Evolutionary conservation across 2,888 invertebrate genomes (phyloP), one percentile per base, ranked within the genome.

Genomic region (Nomada ruficornis): DNA sequence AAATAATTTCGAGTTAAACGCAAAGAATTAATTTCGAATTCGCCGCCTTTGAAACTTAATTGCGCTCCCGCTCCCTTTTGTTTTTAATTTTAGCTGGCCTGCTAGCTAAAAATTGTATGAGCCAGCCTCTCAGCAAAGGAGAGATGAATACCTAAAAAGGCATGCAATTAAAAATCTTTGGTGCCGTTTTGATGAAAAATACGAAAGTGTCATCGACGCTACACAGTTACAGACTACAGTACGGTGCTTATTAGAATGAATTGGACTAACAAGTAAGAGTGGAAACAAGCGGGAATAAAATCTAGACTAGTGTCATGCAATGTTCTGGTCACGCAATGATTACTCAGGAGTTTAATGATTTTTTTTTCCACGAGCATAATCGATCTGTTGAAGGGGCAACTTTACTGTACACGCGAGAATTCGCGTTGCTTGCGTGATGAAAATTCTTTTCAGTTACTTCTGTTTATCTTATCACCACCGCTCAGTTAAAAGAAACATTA

Each of bases 311-410:
- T 13, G 18, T 5, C 64, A 23, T 9, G 23, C 47, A 47, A 15
- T 47, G 26, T 23, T 50, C 15, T n/a, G 55, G 73, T 77, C 82
- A 82, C 82, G 80, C 77, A 44, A 82, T 64, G 47, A 82, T 71
- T 63, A 52, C n/a, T 42, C 47, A 54, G 42, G 11, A 70, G 55
- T 64, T 67, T 77, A 83, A 77, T 67, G 81, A 81, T 71, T 81
- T 79, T 65, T 63, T 50, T 47, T 26, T 23, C 50, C 55, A 52
- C 29, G n/a, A 50, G 50, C 29, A 36, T 55, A 68, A 72, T 72
- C 80, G 64, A 76, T 62, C 64, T 62, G 60, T 65, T 11, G 23
- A 11, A 11, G 70, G 10, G 47, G 9, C 26, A 55, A 63, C 42
- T 50, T 63, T 20, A 20, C 29, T 23, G 18, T 2, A 9, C 70